These are phyloP conservation scores for Rhynchophorus ferrugineus DNA, from an alignment of 1,140 invertebrate species.

Conservation along the genomic window DNA sequence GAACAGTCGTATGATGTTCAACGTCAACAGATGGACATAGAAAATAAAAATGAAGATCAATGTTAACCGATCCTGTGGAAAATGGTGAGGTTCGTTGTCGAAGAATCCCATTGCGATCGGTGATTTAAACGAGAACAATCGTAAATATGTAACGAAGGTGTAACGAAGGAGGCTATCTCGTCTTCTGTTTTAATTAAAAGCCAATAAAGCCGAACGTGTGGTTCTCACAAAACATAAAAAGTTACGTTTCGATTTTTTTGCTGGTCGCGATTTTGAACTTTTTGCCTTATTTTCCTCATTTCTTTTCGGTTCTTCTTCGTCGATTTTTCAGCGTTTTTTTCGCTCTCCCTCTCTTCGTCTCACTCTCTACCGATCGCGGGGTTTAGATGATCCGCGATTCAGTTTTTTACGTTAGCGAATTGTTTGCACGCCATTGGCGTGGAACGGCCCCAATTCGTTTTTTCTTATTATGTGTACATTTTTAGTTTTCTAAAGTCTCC, in stretches of 20 bases:
- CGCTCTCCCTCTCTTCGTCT: neutral
- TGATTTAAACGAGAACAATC: too few species aligned
- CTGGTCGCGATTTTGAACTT: slow-evolving; percentile 5
- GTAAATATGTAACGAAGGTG: too few species aligned
- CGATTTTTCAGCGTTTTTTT: slow-evolving; percentile 10
- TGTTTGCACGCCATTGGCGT: neutral
- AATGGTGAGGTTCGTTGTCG: too few species aligned
- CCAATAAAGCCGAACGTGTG: slow-evolving; percentile 10
- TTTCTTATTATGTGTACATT: too few species aligned
- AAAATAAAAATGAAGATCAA: too few species aligned
- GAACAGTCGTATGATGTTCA: too few species aligned
- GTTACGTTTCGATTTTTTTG: slow-evolving; percentile 3
- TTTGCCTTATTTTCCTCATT: slow-evolving; percentile 13
- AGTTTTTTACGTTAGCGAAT: slow-evolving; percentile 5
- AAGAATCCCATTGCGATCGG: too few species aligned
- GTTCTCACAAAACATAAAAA: slow-evolving; percentile 15
- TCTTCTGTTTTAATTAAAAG: slow-evolving; percentile 13
- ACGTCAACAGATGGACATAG: too few species aligned
- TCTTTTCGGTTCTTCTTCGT: slow-evolving; percentile 6
- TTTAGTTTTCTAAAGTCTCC: too few species aligned
- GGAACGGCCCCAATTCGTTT: too few species aligned
- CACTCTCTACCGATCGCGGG: neutral
- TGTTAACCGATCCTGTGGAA: too few species aligned
- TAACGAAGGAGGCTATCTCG: slow-evolving; percentile 1
- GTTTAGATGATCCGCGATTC: slow-evolving; percentile 8